These are phyloP conservation scores for Clarias pachynema DNA, from an alignment of 2,797 vertebrate genomes.

Conservation along the genomic window DNA sequence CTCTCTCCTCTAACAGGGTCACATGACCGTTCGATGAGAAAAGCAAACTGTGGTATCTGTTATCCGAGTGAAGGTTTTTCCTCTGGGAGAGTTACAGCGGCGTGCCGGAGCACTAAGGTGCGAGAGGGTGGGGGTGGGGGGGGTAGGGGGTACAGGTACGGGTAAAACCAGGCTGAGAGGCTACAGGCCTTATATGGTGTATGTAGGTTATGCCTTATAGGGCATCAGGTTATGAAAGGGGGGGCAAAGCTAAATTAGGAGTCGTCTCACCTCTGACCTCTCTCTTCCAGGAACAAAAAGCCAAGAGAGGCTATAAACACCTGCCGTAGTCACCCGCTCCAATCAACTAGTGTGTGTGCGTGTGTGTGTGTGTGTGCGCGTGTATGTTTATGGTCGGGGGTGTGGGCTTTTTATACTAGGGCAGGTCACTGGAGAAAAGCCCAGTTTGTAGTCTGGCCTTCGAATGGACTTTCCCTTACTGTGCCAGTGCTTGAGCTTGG, in stretches of 20 bases:
- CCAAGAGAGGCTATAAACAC: constrained; percentile 66
- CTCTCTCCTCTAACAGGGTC: constrained; percentile 2
- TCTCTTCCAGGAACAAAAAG: constrained; percentile 74
- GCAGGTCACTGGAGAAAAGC: constrained; percentile 22
- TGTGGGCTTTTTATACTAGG: background rate
- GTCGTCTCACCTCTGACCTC: constrained; percentile 70
- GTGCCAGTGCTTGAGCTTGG: background rate
- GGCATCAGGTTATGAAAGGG: constrained; percentile 55
- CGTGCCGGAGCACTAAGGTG: background rate
- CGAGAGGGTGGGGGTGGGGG: background rate
- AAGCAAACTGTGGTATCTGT: background rate
- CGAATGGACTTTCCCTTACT: constrained; percentile 29
- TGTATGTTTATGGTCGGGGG: too few relatives aligned
- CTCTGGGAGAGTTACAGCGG: background rate
- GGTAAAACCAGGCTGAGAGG: background rate
- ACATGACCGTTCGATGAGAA: background rate
- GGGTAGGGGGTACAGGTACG: background rate
- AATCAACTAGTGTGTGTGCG: background rate
- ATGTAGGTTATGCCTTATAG: too few relatives aligned
- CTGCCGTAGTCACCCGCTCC: constrained; percentile 8
- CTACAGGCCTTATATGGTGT: too few relatives aligned
- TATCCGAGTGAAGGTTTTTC: constrained; percentile 3
- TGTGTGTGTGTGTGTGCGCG: background rate
- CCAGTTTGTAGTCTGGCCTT: background rate
- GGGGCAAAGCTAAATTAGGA: constrained; percentile 73